Conservation (phyloP, 2,888 invertebrate species). For the Spilosoma lubricipeda region DNA sequence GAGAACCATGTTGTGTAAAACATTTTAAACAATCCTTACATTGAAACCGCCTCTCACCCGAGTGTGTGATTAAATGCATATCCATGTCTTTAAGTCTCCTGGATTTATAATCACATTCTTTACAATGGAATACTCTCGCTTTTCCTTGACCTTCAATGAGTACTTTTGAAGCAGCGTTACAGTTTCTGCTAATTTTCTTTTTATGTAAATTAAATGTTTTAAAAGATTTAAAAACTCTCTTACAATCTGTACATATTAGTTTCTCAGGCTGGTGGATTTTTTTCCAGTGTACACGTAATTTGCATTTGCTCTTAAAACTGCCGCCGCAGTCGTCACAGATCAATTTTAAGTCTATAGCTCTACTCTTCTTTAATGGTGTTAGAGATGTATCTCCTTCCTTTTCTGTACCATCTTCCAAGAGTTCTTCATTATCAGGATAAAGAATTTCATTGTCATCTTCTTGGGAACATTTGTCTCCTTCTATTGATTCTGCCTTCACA, state of each 20-base stretch:
- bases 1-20: slow-evolving; percentile 68
- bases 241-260: slow-evolving; percentile 55
- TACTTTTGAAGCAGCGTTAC: slow-evolving; percentile 50
- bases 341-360: slow-evolving; percentile 33
- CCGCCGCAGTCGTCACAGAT: slow-evolving; percentile 56
- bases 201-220: slow-evolving; percentile 61
- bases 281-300: slow-evolving; percentile 63
- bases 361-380: slow-evolving; percentile 18
- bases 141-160: slow-evolving; percentile 65
- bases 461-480: slow-evolving; percentile 10
- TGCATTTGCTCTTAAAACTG: slow-evolving; percentile 61
- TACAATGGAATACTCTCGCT: slow-evolving; percentile 54
- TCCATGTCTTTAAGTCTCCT: slow-evolving; percentile 64
- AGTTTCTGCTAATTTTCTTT: slow-evolving; percentile 51
- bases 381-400: neutral
- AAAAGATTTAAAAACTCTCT: slow-evolving; percentile 60
- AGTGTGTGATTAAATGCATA: slow-evolving; percentile 65
- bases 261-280: slow-evolving; percentile 49
- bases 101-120: slow-evolving; percentile 66
- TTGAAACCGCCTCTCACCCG: slow-evolving; percentile 65
- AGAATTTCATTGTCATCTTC: neutral
- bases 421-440: slow-evolving; percentile 4
- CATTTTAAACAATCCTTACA: slow-evolving; percentile 66
- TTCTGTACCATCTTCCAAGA: neutral
- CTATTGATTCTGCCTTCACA: slow-evolving; percentile 17